These are phyloP conservation scores for Chloroclystis v-ata DNA, from an alignment of 2,888 invertebrate genomes.

Conservation along the genomic window DNA sequence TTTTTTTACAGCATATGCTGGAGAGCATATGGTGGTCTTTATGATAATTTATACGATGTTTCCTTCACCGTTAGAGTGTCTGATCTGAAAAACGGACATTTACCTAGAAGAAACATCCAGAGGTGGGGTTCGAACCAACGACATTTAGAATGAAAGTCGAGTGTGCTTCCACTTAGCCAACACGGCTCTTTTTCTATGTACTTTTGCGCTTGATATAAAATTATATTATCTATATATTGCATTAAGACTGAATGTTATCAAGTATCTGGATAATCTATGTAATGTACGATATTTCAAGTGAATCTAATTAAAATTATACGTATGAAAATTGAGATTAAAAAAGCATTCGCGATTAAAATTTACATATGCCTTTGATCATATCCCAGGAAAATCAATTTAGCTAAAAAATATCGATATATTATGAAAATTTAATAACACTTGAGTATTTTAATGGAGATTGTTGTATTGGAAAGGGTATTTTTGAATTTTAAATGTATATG, in stretches of 20 bases:
- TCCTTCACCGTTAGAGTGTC: too few species aligned
- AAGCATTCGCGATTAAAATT: conserved; percentile 1
- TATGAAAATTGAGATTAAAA: conserved; percentile 7
- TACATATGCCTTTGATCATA: conserved; percentile 13
- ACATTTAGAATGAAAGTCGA: too few species aligned
- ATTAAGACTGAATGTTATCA: not conserved
- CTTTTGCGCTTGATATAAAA: too few species aligned
- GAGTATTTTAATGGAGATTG: not conserved
- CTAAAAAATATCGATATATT: conserved; percentile 18
- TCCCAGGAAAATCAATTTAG: conserved; percentile 14
- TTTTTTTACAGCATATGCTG: too few species aligned
- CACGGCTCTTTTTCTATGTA: too few species aligned
- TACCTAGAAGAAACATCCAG: too few species aligned
- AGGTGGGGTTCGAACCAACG: too few species aligned
- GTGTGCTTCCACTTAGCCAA: too few species aligned
- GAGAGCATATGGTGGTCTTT: too few species aligned
- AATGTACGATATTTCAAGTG: not conserved
- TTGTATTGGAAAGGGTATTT: not conserved
- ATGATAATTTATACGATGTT: too few species aligned
- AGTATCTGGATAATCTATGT: not conserved
- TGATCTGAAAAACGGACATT: too few species aligned
- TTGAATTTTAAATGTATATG: not conserved
- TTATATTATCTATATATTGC: not conserved
- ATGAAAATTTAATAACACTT: conserved; percentile 20
- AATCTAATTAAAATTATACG: not conserved